phyloP scores from a whole-genome alignment of 2,888 invertebrate species.

The Brassicogethes aeneus region DNA sequence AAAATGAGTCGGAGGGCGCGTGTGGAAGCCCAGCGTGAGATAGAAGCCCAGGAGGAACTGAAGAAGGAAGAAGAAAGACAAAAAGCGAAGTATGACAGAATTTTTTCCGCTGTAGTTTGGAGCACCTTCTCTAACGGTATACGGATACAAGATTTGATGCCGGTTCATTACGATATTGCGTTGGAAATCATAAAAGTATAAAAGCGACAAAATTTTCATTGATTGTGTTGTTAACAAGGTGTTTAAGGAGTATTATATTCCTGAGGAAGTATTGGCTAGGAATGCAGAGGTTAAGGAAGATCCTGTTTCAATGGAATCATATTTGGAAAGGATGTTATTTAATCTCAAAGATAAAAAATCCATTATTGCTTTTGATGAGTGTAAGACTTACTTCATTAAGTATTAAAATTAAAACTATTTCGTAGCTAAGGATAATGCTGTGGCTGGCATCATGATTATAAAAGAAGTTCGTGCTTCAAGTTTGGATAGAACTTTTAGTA shows the following conservation, averaged over 20 bases:
- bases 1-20: conserved; percentile 33
- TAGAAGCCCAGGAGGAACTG: conserved; percentile 28
- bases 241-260: background rate
- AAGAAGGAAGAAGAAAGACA: conserved; percentile 31
- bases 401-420: no score
- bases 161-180: background rate
- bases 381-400: conserved; percentile 12
- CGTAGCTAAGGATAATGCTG: background rate
- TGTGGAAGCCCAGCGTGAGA: conserved; percentile 27
- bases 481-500: conserved; percentile 31
- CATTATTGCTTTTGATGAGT: conserved; percentile 30
- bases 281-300: conserved; percentile 20
- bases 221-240: no score
- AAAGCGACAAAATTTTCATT: no score
- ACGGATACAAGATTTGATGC: conserved; percentile 17
- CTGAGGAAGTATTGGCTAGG: conserved; percentile 1
- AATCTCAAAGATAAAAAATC: conserved; percentile 32
- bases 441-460: conserved; percentile 31
- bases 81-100: conserved; percentile 10
- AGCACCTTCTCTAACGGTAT: conserved; percentile 19
- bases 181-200: no score
- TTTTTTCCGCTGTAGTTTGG: conserved; percentile 25
- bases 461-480: conserved; percentile 29
- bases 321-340: conserved; percentile 24
- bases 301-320: conserved; percentile 27